These are phyloP conservation scores for Neolamprologus toae DNA, from an alignment of 2,113 vertebrate genomes.

Conservation along the genomic window DNA sequence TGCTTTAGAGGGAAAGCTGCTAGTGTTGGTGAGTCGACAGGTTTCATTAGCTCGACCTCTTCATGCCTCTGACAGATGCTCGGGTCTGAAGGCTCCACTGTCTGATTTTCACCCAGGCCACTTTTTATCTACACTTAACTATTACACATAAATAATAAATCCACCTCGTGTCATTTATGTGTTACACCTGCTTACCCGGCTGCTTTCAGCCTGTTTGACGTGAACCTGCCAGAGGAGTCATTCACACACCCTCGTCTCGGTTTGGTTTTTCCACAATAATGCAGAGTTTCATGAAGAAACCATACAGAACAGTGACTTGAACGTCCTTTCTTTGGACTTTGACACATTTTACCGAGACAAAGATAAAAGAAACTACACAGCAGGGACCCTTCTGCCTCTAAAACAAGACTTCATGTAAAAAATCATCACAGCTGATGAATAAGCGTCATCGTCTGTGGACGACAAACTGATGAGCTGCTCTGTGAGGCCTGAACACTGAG, in stretches of 20 bases:
- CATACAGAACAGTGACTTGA: rapidly evolving
- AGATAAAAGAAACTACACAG: rapidly evolving
- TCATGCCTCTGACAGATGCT: rapidly evolving
- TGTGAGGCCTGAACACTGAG: neutral
- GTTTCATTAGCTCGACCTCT: neutral
- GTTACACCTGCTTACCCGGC: neutral
- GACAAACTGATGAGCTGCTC: neutral
- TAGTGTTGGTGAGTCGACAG: neutral
- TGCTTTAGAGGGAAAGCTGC: neutral
- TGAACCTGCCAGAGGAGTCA: neutral
- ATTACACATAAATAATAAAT: neutral
- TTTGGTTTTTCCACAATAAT: neutral
- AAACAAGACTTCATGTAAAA: neutral
- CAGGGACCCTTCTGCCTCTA: neutral
- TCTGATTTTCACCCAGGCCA: neutral
- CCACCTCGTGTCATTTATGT: rapidly evolving
- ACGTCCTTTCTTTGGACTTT: rapidly evolving
- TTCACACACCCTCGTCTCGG: rapidly evolving
- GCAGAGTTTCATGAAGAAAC: neutral
- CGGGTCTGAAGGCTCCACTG: neutral
- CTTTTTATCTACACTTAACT: rapidly evolving
- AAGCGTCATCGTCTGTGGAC: neutral
- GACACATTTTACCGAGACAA: rapidly evolving
- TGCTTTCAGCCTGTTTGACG: neutral
- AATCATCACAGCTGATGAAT: neutral